These are phyloP conservation scores for Acinonyx jubatus DNA, from an alignment of 2,113 vertebrate species.

Conservation along the genomic window DNA sequence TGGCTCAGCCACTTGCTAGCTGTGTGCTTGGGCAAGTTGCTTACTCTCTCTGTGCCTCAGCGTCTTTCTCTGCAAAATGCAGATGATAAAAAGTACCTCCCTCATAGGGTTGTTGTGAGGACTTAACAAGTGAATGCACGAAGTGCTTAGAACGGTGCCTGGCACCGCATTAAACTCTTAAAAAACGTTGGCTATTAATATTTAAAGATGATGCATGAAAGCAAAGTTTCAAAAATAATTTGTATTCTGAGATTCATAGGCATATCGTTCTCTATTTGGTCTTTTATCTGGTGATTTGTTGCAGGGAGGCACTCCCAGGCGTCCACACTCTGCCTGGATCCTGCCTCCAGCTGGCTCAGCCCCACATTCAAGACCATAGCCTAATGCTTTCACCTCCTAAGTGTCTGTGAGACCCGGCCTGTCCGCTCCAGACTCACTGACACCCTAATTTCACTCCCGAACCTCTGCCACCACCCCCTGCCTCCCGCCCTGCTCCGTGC, in stretches of 20 bases:
- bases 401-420: background rate
- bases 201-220: slow-evolving; percentile 67
- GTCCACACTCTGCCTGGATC: background rate
- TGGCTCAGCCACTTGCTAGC: background rate
- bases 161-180: background rate
- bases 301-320: background rate
- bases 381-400: background rate
- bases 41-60: background rate
- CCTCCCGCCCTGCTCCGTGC: background rate
- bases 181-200: slow-evolving; percentile 62
- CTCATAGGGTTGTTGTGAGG: background rate
- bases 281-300: slow-evolving; percentile 53
- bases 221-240: slow-evolving; percentile 65
- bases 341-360: background rate
- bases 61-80: background rate
- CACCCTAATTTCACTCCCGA: background rate
- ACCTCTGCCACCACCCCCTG: too few relatives aligned
- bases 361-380: background rate
- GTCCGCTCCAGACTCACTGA: background rate
- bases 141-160: background rate
- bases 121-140: background rate
- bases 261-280: background rate
- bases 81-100: background rate
- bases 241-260: slow-evolving; percentile 36
- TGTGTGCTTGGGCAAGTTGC: background rate